These are phyloP conservation scores for Mystacornis crossleyi DNA, from an alignment of 2,113 vertebrate species.

Conservation along the genomic window DNA sequence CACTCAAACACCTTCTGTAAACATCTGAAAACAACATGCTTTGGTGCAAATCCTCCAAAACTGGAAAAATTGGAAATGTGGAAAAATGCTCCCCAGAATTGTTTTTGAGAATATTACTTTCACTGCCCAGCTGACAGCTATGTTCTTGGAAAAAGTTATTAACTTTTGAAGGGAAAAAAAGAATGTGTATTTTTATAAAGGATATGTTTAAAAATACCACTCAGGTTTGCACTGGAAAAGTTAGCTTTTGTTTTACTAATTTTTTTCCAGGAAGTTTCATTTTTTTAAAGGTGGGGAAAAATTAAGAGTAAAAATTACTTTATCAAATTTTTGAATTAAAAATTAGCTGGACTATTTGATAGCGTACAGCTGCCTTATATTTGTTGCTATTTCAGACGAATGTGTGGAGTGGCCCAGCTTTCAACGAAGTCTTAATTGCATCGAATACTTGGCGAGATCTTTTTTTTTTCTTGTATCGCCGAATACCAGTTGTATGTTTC, in stretches of 20 bases:
- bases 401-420: not conserved
- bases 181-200: not conserved
- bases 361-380: not conserved
- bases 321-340: not conserved
- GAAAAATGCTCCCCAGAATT: not conserved
- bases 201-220: not conserved
- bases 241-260: not conserved
- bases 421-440: not conserved
- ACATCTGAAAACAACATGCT: not conserved
- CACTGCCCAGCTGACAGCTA: not conserved
- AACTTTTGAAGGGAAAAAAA: not conserved
- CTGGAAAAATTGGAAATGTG: not conserved
- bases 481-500: not conserved
- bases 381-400: not conserved
- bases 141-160: not conserved
- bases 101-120: not conserved
- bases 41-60: not conserved
- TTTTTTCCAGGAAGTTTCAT: not conserved
- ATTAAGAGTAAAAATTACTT: not conserved
- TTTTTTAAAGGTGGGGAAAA: not conserved
- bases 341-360: not conserved
- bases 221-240: not conserved
- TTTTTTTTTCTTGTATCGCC: not conserved
- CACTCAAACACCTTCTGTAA: not conserved
- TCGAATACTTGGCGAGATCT: not conserved